Evolutionary conservation across 2,888 invertebrate genomes (phyloP).

Genomic region (Pyrochroa serraticornis): DNA sequence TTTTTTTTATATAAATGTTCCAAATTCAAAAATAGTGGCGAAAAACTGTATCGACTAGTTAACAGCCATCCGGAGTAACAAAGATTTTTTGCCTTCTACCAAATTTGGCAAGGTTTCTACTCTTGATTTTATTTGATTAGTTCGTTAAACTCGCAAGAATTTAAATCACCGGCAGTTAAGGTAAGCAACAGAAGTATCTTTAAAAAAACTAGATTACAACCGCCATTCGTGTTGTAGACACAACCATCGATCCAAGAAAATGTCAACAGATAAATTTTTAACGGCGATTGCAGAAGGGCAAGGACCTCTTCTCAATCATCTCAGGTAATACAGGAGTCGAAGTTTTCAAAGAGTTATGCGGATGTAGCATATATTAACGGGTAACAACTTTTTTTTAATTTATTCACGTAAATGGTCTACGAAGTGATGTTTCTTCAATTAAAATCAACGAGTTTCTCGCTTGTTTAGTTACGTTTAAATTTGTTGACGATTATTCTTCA

Average conservation of each 20-base stretch:
- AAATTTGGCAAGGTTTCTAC: too few relatives aligned
- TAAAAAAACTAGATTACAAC: background rate
- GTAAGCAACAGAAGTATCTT: too few relatives aligned
- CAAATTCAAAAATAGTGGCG: too few relatives aligned
- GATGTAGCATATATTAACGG: constrained; percentile 28
- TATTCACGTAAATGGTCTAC: background rate
- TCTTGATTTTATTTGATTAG: too few relatives aligned
- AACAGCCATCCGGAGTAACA: too few relatives aligned
- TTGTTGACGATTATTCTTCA: background rate
- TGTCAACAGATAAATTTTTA: constrained; percentile 19
- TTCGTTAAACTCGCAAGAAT: too few relatives aligned
- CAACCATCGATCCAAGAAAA: background rate
- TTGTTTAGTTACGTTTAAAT: too few relatives aligned
- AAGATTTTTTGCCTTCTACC: too few relatives aligned
- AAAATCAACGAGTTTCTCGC: background rate
- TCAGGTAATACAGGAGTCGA: constrained; percentile 9
- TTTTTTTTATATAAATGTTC: too few relatives aligned
- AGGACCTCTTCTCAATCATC: constrained; percentile 18
- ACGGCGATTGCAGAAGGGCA: constrained; percentile 28
- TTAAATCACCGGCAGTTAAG: too few relatives aligned
- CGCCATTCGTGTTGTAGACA: background rate
- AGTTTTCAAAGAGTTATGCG: constrained; percentile 27
- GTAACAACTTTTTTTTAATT: constrained; percentile 9
- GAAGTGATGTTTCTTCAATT: constrained; percentile 1
- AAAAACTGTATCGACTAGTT: too few relatives aligned